A percentile compares a stretch with the other conserved stretches of the same genome.
Evolutionary conservation across 2,113 vertebrate genomes (phyloP).

Genomic region (Serilophus lunatus): DNA sequence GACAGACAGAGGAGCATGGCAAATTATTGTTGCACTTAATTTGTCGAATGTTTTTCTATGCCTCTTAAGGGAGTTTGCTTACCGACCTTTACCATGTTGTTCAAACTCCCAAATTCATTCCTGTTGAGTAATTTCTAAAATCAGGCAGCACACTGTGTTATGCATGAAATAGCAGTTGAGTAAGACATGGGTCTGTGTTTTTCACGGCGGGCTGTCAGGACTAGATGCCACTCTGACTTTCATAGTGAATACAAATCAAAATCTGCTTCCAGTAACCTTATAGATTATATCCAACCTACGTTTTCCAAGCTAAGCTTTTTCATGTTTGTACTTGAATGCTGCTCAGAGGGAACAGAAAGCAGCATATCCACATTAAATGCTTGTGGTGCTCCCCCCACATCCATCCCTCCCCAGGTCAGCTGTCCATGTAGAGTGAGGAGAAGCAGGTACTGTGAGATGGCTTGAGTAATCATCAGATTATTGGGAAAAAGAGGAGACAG

Average conservation of each 20-base stretch:
- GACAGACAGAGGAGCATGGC: neutral
- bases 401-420: neutral
- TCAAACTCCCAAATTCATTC: conserved; percentile 51
- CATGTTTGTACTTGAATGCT: neutral
- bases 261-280: neutral
- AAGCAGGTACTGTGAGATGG: neutral
- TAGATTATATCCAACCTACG: neutral
- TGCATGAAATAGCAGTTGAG: neutral
- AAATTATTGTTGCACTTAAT: conserved; percentile 23
- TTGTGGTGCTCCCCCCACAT: neutral
- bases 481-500: neutral
- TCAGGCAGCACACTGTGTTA: conserved; percentile 28
- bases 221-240: conserved; percentile 7
- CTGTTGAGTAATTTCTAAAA: conserved; percentile 60
- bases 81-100: conserved; percentile 27
- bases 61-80: conserved; percentile 50
- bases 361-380: neutral
- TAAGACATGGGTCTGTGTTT: neutral
- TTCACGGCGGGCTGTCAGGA: neutral
- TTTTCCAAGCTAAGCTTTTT: neutral
- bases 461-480: neutral
- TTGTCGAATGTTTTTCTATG: conserved; percentile 30
- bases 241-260: neutral
- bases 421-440: neutral
- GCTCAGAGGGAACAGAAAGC: neutral